A percentile compares a stretch with the other conserved stretches of the same genome.
phyloP scores from a whole-genome alignment of 1,140 invertebrate genomes.

The Palaemon carinicauda region DNA sequence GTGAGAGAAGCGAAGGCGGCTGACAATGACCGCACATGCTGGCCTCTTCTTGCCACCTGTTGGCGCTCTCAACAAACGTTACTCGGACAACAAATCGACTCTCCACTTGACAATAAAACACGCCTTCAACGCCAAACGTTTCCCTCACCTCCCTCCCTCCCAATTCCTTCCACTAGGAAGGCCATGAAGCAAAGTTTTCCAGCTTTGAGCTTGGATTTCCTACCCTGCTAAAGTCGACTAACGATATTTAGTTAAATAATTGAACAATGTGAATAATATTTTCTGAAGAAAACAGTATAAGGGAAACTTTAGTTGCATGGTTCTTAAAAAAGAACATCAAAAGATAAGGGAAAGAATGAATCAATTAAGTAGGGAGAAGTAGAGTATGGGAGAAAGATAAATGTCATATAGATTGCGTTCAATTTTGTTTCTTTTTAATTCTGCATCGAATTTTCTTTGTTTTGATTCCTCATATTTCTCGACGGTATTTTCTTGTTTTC shows the following conservation, averaged over 20 bases:
- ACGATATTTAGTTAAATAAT: too few relatives aligned
- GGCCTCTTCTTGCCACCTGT: constrained; percentile 47
- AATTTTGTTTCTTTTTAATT: constrained; percentile 14
- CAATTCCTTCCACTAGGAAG: too few relatives aligned
- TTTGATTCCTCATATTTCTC: constrained; percentile 57
- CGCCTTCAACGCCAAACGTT: background rate
- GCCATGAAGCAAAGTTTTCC: too few relatives aligned
- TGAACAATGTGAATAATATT: too few relatives aligned
- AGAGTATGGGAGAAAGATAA: background rate
- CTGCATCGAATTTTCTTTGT: constrained; percentile 41
- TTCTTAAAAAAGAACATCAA: too few relatives aligned
- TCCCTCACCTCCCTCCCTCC: background rate
- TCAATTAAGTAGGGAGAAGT: background rate
- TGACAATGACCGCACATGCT: constrained; percentile 50
- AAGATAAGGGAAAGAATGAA: too few relatives aligned
- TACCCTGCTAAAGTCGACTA: background rate
- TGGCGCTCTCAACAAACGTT: constrained; percentile 3
- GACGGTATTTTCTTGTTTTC: constrained; percentile 53
- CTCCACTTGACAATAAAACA: background rate
- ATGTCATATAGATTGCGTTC: background rate
- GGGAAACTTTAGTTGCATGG: too few relatives aligned
- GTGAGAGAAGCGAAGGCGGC: constrained; percentile 9
- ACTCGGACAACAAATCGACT: background rate
- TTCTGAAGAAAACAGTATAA: too few relatives aligned
- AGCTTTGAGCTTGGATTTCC: too few relatives aligned